Percentiles rank a stretch among this genome's conserved stretches.
Evolutionary conservation across 2,797 vertebrate genomes (phyloP).

Genomic region (Muscicapa striata): DNA sequence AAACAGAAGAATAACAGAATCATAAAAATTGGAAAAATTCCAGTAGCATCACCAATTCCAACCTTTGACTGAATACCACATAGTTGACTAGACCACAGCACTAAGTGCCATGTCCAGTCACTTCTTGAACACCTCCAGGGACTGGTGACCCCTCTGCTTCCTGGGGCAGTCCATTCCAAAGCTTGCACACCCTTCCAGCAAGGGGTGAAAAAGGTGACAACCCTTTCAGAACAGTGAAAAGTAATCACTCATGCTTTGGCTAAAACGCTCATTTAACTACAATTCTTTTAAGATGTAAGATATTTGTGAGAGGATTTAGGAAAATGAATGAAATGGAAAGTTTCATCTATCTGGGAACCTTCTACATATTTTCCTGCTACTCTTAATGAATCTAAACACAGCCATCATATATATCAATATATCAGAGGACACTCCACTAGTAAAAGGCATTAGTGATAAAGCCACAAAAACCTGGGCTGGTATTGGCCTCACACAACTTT

Average conservation of each 20-base stretch:
- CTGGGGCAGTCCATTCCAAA: neutral
- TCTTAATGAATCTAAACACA: neutral
- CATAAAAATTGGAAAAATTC: neutral
- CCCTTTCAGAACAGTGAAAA: neutral
- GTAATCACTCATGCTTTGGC: neutral
- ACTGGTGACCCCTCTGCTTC: neutral
- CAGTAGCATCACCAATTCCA: neutral
- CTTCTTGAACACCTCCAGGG: neutral
- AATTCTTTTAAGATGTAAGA: neutral
- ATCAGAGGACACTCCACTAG: neutral
- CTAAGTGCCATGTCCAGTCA: neutral
- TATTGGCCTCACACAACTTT: neutral
- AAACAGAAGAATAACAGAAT: neutral
- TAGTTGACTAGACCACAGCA: neutral
- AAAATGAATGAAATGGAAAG: neutral
- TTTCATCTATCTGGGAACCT: neutral
- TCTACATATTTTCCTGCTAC: neutral
- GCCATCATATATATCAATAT: too few species aligned
- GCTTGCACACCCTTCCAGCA: neutral
- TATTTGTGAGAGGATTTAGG: neutral
- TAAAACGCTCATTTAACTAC: neutral
- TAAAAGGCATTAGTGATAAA: neutral
- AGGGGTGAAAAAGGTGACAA: neutral
- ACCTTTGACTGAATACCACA: neutral
- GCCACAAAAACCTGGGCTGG: neutral